Conservation (phyloP, 2,797 vertebrate species). For the Girardinus metallicus region DNA sequence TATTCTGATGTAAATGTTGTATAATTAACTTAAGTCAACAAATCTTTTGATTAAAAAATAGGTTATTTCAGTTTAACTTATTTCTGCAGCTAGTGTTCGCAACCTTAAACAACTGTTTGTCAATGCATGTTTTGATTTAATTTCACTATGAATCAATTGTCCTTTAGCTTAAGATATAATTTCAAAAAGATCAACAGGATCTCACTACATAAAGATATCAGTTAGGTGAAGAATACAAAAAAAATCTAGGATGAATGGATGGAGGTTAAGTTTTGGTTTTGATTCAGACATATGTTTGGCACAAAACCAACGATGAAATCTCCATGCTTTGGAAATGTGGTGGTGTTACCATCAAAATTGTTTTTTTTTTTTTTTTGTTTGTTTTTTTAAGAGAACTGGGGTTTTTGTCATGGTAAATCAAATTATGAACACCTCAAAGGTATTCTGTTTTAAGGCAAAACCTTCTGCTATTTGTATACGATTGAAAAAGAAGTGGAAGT, state of each 20-base stretch:
- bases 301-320: neutral
- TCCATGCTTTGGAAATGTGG: neutral
- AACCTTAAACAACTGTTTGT: neutral
- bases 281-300: neutral
- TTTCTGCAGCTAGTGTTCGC: neutral
- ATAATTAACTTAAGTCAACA: neutral
- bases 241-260: neutral
- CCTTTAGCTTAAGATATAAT: neutral
- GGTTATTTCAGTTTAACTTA: too few species aligned
- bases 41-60: too few species aligned
- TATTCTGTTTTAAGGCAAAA: neutral
- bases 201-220: neutral
- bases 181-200: neutral
- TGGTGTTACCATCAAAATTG: neutral
- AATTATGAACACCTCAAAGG: neutral
- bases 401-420: neutral
- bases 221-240: neutral
- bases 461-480: neutral
- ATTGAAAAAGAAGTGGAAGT: neutral
- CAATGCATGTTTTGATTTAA: neutral
- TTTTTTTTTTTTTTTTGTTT: too few species aligned
- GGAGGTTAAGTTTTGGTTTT: neutral
- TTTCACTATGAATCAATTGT: neutral
- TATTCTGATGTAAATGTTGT: neutral
- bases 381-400: neutral